These are phyloP conservation scores for Pelusios castaneus DNA, from an alignment of 2,113 vertebrate species.

Conservation along the genomic window DNA sequence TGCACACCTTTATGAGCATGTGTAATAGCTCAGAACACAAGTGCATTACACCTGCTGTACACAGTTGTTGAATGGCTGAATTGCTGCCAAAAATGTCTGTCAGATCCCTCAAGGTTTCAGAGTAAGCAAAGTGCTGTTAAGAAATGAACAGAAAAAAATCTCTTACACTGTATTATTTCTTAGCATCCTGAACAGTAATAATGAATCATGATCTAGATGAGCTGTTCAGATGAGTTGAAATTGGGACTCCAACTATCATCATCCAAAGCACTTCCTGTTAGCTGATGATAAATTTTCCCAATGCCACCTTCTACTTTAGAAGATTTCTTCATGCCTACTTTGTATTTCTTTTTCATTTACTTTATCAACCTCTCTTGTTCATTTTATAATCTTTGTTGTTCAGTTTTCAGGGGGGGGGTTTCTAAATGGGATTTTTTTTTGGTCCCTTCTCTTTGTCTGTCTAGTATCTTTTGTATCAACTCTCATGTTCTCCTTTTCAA, in stretches of 20 bases:
- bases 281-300: neutral
- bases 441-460: neutral
- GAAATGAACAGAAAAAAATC: neutral
- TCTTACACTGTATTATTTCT: neutral
- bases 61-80: slow-evolving; percentile 1
- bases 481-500: neutral
- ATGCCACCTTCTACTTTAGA: neutral
- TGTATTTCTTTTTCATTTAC: neutral
- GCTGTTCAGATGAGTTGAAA: slow-evolving; percentile 11
- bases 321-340: neutral
- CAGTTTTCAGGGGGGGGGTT: slow-evolving; percentile 3
- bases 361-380: neutral
- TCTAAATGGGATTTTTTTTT: neutral
- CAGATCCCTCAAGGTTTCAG: neutral
- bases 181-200: neutral
- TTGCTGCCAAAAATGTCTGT: slow-evolving; percentile 13
- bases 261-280: neutral
- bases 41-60: neutral
- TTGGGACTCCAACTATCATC: neutral
- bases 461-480: neutral
- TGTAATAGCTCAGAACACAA: slow-evolving; percentile 42
- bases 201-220: neutral
- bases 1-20: slow-evolving; percentile 6
- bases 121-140: neutral
- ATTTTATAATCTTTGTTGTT: neutral